A percentile compares a stretch with the other conserved stretches of the same genome.
phyloP scores from a whole-genome alignment of 2,113 vertebrate genomes.

The Lophius piscatorius region DNA sequence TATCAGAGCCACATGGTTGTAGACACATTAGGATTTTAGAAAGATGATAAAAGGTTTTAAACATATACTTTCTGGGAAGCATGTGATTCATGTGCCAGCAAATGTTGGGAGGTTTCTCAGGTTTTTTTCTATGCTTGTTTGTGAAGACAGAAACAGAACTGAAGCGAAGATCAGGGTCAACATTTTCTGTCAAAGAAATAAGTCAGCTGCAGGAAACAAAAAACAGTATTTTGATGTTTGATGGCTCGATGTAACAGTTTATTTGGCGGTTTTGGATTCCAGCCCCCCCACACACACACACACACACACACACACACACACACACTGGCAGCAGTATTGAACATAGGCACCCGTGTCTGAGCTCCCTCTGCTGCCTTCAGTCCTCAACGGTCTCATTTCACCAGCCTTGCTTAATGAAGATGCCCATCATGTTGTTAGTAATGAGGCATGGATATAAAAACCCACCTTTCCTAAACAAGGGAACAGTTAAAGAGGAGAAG shows the following conservation, averaged over 20 bases:
- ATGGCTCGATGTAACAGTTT: too few species aligned
- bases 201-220: too few species aligned
- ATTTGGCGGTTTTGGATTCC: too few species aligned
- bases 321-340: background rate
- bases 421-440: conserved; percentile 47
- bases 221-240: too few species aligned
- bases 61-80: conserved; percentile 32
- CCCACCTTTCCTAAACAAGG: conserved; percentile 9
- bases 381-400: conserved; percentile 45
- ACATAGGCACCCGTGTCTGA: background rate
- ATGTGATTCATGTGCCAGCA: conserved; percentile 8
- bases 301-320: too few species aligned
- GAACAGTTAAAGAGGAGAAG: conserved; percentile 27
- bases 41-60: conserved; percentile 55
- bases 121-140: too few species aligned
- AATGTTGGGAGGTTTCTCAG: conserved; percentile 13
- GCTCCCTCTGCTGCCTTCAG: conserved; percentile 14
- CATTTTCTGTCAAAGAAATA: too few species aligned
- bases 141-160: background rate
- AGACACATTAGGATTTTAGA: conserved; percentile 55
- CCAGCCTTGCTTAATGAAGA: conserved; percentile 54
- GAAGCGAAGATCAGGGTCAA: too few species aligned
- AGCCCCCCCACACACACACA: too few species aligned
- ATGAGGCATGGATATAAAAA: conserved; percentile 19
- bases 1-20: conserved; percentile 74